These are phyloP conservation scores for Petrocephalus schoutedeni DNA, from an alignment of 2,797 vertebrate genomes.

Conservation along the genomic window DNA sequence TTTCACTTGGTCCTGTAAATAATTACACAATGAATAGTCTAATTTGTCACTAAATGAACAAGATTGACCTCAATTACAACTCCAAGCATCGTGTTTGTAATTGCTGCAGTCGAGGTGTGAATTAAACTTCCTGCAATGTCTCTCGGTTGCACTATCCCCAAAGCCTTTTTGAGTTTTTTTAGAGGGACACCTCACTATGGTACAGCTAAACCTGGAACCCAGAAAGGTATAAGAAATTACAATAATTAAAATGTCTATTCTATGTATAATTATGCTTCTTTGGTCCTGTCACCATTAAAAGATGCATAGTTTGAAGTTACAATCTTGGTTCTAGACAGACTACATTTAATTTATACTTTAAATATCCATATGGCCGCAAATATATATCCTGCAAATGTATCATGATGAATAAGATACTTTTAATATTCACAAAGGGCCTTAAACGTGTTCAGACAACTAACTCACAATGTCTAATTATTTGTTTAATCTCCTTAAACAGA, in stretches of 20 bases:
- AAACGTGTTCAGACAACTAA: slow-evolving; percentile 1
- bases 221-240: background rate
- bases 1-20: slow-evolving; percentile 66
- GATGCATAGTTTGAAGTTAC: background rate
- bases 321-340: background rate
- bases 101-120: slow-evolving; percentile 49
- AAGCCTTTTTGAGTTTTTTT: background rate
- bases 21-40: slow-evolving; percentile 72
- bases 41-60: slow-evolving; percentile 74
- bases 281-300: background rate
- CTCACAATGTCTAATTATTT: background rate
- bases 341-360: background rate
- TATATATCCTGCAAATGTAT: background rate
- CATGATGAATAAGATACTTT: background rate
- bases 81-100: slow-evolving; percentile 57
- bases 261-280: background rate
- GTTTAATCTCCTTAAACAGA: background rate
- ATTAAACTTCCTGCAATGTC: slow-evolving; percentile 15
- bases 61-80: slow-evolving; percentile 72
- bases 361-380: background rate
- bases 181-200: background rate
- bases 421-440: background rate
- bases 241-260: background rate
- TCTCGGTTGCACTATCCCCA: background rate
- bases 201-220: background rate